Evolutionary conservation across 2,888 invertebrate genomes (phyloP).

Genomic region (Morpho deidamia): DNA sequence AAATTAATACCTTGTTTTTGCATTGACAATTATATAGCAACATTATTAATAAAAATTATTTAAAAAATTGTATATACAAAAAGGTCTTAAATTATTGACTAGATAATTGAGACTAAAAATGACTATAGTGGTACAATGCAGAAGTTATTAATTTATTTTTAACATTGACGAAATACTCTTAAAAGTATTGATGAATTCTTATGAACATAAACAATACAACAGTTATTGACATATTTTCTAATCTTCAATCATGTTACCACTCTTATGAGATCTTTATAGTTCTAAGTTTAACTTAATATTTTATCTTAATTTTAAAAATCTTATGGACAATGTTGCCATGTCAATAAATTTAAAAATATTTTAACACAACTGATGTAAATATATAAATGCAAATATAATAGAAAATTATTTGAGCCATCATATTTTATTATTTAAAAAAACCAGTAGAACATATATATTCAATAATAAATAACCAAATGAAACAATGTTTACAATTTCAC

Average conservation of each 20-base stretch:
- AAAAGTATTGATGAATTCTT: too few species aligned
- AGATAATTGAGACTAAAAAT: too few species aligned
- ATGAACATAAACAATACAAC: too few species aligned
- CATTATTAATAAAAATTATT: slow-evolving; percentile 4
- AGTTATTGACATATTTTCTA: too few species aligned
- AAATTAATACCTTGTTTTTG: slow-evolving; percentile 13
- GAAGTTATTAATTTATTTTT: too few species aligned
- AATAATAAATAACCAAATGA: slow-evolving; percentile 22
- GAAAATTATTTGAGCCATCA: slow-evolving; percentile 11
- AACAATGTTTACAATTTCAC: neutral
- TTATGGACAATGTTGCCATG: slow-evolving; percentile 18
- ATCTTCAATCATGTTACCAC: neutral
- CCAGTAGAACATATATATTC: slow-evolving; percentile 2
- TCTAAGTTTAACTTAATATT: too few species aligned
- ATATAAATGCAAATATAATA: slow-evolving; percentile 36
- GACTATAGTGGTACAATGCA: too few species aligned
- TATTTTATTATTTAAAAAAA: slow-evolving; percentile 10
- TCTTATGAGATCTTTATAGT: neutral
- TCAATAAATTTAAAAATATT: slow-evolving; percentile 8
- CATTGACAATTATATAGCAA: slow-evolving; percentile 15
- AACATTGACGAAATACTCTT: too few species aligned
- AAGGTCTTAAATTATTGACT: neutral
- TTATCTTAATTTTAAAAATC: neutral
- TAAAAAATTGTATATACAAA: neutral
- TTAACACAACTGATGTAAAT: slow-evolving; percentile 23